phyloP scores from a whole-genome alignment of 2,113 vertebrate genomes.

The Orycteropus afer region DNA sequence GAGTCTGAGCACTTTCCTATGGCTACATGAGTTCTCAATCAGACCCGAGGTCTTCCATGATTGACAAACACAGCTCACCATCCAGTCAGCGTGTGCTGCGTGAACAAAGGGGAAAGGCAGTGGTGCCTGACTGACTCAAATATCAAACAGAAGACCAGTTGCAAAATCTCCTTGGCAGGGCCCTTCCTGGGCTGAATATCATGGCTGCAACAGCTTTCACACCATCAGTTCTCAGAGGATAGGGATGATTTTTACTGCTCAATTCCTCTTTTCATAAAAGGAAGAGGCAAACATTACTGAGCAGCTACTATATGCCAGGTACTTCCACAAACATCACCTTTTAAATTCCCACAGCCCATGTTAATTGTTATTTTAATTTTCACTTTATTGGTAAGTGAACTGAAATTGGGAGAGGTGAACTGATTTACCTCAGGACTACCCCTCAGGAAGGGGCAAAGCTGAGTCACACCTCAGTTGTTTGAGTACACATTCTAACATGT shows the following conservation, averaged over 20 bases:
- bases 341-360: neutral
- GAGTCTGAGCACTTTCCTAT: neutral
- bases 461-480: rapidly evolving
- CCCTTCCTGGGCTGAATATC: neutral
- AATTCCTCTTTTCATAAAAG: neutral
- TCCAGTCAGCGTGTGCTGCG: no score
- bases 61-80: neutral
- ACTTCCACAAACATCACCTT: neutral
- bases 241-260: neutral
- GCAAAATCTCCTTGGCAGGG: neutral
- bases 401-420: no score
- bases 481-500: rapidly evolving
- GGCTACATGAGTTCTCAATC: neutral
- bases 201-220: neutral
- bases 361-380: neutral
- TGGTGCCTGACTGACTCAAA: rapidly evolving
- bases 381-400: neutral
- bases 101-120: neutral
- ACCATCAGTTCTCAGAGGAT: neutral
- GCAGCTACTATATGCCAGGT: no score
- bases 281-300: neutral
- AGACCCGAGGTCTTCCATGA: neutral
- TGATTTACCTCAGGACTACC: no score
- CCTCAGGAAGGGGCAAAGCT: neutral
- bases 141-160: neutral